Base-by-base conservation (phyloP, 2,113 vertebrate genomes). In the Nerophis lumbriciformis region DNA sequence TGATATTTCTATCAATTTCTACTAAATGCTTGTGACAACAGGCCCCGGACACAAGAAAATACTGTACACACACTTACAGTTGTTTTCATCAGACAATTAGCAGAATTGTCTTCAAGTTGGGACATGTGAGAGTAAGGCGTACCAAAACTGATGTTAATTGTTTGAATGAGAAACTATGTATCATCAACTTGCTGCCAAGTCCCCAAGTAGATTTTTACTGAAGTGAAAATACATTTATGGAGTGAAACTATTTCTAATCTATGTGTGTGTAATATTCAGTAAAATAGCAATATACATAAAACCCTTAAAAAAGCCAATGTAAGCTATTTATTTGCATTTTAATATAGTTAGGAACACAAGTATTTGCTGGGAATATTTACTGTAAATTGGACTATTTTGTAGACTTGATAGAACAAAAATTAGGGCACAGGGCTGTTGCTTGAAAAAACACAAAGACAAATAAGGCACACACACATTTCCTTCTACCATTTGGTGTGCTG, bases 141-240 rank as follows among this genome's bases (percentile, higher is more conserved):
- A 10, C 9, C 8, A 55, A 53, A 36, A n/a, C 16, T 16, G n/a
- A 8, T 35, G 36, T 51, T 6, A 38, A 54, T 37, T 16, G 5
- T 39, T 3, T 50, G 69, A 15, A 37, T 15, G 11, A 56, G 15
- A 15, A 0, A 15, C 1, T 12, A 3, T 44, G 21, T 69, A 15
- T 55, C 56, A 53, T n/a, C 2, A 56, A 47, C 6, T 12, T 28
- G 28, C 64, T 68, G 71, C 51, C 62, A 78, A 73, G 12, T 38
- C 45, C 13, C 9, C 59, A 45, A 44, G 44, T 12, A 21, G 15
- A 54, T 62, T 37, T 39, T 15, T 53, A 39, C 56, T 45, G 57
- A 52, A 6, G 9, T 6, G 2, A 44, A n/a, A 5, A n/a, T 42
- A 50, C 35, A 49, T 10, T 5, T 15, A 8, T 65, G 47, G 53